Base-by-base conservation (phyloP, 2,113 vertebrate genomes). In the Rhynchomys soricoides region DNA sequence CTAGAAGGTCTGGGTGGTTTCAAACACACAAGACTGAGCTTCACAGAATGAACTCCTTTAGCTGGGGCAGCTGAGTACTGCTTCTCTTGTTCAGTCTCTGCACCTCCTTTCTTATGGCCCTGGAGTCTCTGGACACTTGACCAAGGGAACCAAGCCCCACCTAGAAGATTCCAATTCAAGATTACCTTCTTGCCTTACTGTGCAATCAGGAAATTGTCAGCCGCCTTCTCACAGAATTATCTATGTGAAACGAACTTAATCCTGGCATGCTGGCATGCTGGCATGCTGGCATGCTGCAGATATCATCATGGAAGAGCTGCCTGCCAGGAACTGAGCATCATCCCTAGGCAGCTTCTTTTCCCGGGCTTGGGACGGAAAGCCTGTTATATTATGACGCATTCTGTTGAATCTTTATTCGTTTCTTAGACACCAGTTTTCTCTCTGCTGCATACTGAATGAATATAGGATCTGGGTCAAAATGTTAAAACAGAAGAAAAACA, bases 401-500 rank as follows among this genome's bases (percentile, higher is more conserved):
- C 48, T 88, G 74, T 22, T 5, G 24, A 59, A 43, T 15, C 70
- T 62, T 31, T 87, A 3, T 74, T 48, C 52, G 86, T 86, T 55
- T 34, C n/a, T 88, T 94, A 86, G 48, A 78, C 34, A 90, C 68
- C 31, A 5, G 22, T 64, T 95, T 96, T 90, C 55, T 94, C 87
- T 87, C 55, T 81, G 64, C 24, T 45, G 9, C 50, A 59, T 74
- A 71, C 57, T 85, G 59, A 66, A 55, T 91, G 21, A 59, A 15
- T 79, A 50, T 15, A 86, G 43, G 45, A 52, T 64, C 31, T 94
- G 31, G 45, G 57, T 92, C 75, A 90, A 95, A 85, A 79, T 71
- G 43, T 68, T 90, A n/a, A 48, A 90, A 94, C 6, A 55, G 68
- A 94, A 92, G 55, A 73, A 88, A 43, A 89, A 55, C 31, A 87